Evolutionary conservation across 1,140 invertebrate genomes (phyloP).

Genomic region (Gryllus bimaculatus): DNA sequence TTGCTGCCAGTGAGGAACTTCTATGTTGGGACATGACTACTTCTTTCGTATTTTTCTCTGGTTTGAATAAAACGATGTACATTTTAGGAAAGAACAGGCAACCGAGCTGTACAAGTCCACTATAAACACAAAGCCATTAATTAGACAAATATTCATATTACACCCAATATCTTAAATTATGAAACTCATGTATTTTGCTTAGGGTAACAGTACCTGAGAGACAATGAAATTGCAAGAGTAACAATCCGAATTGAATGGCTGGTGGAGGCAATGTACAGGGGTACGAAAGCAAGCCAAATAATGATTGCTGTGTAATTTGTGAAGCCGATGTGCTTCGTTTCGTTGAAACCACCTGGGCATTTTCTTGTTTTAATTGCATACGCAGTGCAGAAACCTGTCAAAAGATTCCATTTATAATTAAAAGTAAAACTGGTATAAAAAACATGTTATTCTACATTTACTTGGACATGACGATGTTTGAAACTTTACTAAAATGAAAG

Average conservation of each 20-base stretch:
- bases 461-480: no score
- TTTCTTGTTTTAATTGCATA: constrained; percentile 67
- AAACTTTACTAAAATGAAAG: no score
- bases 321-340: constrained; percentile 62
- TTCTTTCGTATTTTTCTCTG: constrained; percentile 57
- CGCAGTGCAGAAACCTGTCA: constrained; percentile 49
- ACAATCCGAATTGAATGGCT: constrained; percentile 40
- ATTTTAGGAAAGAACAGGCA: constrained; percentile 53
- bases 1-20: constrained; percentile 30
- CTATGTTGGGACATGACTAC: constrained; percentile 42
- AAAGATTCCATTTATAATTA: not conserved
- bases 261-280: constrained; percentile 54
- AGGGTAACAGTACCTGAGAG: constrained; percentile 33
- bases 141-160: not conserved
- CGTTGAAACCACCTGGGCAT: constrained; percentile 70
- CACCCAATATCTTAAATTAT: not conserved
- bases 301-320: constrained; percentile 69
- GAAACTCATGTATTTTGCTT: not conserved
- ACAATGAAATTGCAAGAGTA: constrained; percentile 45
- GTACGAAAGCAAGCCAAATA: constrained; percentile 66
- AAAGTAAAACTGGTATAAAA: not conserved
- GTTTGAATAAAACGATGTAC: constrained; percentile 54
- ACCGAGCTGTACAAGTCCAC: constrained; percentile 39
- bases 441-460: no score
- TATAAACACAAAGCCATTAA: constrained; percentile 13